Percentiles rank a stretch among this genome's conserved stretches.
Conservation (phyloP, 2,888 invertebrate species). For the Fabriciana adippe region DNA sequence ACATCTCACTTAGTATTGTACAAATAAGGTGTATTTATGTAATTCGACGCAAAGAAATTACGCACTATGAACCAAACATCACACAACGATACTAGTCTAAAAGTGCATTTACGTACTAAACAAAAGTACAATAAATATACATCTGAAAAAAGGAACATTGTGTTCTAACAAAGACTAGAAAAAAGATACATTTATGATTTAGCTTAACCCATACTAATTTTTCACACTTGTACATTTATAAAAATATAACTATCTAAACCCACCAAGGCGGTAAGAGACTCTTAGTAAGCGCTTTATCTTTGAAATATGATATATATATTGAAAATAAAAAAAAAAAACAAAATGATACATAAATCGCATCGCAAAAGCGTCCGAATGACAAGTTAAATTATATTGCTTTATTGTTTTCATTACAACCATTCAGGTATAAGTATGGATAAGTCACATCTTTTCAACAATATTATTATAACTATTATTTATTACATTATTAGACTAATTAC, state of each 20-base stretch:
- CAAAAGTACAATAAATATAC: conserved; percentile 21
- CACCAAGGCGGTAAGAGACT: conserved; percentile 23
- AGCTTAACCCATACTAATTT: conserved; percentile 25
- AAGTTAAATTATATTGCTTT: conserved; percentile 58
- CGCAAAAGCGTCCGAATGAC: neutral
- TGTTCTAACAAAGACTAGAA: conserved; percentile 19
- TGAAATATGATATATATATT: neutral
- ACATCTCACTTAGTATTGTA: conserved; percentile 79
- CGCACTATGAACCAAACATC: conserved; percentile 49
- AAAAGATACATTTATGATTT: conserved; percentile 13
- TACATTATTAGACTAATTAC: conserved; percentile 49
- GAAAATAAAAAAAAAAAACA: conserved; percentile 1
- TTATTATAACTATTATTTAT: conserved; percentile 52
- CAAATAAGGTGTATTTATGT: conserved; percentile 65
- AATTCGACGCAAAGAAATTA: conserved; percentile 38
- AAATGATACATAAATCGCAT: neutral
- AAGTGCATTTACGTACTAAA: conserved; percentile 49
- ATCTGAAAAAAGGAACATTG: conserved; percentile 25
- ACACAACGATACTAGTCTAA: conserved; percentile 59
- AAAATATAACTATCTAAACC: conserved; percentile 41
- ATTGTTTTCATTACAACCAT: conserved; percentile 66
- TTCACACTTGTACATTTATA: conserved; percentile 35
- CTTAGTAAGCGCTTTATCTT: conserved; percentile 13
- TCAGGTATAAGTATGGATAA: conserved; percentile 54
- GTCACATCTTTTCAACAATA: conserved; percentile 62